Evolutionary conservation across 2,113 vertebrate genomes (phyloP).

Genomic region (Etheostoma spectabile): DNA sequence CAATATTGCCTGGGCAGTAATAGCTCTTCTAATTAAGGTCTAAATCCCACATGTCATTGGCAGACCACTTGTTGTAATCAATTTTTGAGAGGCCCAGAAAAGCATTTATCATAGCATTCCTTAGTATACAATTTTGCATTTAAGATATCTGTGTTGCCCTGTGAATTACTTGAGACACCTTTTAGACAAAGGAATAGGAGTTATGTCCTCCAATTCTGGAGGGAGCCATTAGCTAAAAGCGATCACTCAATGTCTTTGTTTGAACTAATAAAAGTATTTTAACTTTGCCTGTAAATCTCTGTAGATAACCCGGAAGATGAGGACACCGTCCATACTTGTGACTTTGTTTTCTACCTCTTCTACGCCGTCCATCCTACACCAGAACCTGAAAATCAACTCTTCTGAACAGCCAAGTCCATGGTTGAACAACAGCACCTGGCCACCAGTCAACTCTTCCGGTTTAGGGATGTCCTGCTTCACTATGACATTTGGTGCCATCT

Average conservation of each 20-base stretch:
- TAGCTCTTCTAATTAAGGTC: slow-evolving; percentile 16
- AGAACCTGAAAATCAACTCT: slow-evolving; percentile 54
- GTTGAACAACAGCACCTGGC: slow-evolving; percentile 30
- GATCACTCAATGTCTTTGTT: not conserved
- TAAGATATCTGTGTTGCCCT: not conserved
- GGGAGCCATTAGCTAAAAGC: not conserved
- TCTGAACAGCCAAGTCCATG: slow-evolving; percentile 17
- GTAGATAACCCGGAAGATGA: slow-evolving; percentile 51
- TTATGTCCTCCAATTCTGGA: too few relatives aligned
- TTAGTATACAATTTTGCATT: slow-evolving; percentile 10
- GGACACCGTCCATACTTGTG: slow-evolving; percentile 29
- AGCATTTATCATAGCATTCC: slow-evolving; percentile 10
- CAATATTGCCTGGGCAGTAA: not conserved
- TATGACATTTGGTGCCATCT: slow-evolving; percentile 87
- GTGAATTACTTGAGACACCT: slow-evolving; percentile 3
- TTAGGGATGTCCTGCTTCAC: slow-evolving; percentile 86
- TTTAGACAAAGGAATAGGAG: not conserved
- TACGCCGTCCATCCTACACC: slow-evolving; percentile 7
- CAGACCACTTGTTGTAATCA: slow-evolving; percentile 29
- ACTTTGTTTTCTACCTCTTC: slow-evolving; percentile 40
- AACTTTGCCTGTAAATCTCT: slow-evolving; percentile 39
- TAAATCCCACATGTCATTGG: not conserved
- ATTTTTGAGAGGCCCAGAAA: slow-evolving; percentile 16
- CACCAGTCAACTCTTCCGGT: not conserved
- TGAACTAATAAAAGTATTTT: not conserved